Base-by-base conservation (phyloP, 2,113 vertebrate species). In the Otus sunia region DNA sequence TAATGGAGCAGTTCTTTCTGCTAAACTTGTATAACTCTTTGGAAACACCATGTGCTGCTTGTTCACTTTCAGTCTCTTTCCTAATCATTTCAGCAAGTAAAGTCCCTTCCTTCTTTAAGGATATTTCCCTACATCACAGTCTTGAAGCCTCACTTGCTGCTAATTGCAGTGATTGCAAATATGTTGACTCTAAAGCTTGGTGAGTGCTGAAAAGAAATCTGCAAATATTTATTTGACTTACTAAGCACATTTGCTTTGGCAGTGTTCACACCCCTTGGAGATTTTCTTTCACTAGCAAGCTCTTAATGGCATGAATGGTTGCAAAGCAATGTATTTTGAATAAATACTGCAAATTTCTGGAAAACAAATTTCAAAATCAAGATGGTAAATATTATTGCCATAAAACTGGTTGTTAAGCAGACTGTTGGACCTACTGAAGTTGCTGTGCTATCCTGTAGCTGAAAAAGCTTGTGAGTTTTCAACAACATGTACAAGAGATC, bases 1-100 rank as follows among this genome's bases (percentile, higher is more conserved):
- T 96, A 96, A 96, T 95, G 97, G 93, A 97, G 95, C 92, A 94
- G 58, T 56, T 95, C 90, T 92, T 95, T 89, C 71, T 92, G 83
- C 82, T 96, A 96, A 97, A 91, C 85, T 91, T 66, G 47, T 79
- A 50, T 82, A 95, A 89, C 29, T 76, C 80, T 90, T 96, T 74
- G 59, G 72, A 88, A 96, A 96, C 49, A 41, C 63, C 76, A 86
- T 81, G 58, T 89, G 75, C 75, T 97, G 95, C 83, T 89, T 94
- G 78, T 90, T 98, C 96, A 79, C 69, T 97, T 97, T 81, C 81
- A 92, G 82, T 83, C 80, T 96, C n/a, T 96, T 95, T 62, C 83
- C 80, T 92, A 95, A 97, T 90, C 34, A 86, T 96, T 96, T 96
- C 84, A 96, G 41, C 69, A 93, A 43, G 55, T 95, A 86, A 78